Percentiles rank a stretch among this genome's conserved stretches.
Conservation (phyloP, 2,797 vertebrate species). For the Helicolenus hilgendorfi region DNA sequence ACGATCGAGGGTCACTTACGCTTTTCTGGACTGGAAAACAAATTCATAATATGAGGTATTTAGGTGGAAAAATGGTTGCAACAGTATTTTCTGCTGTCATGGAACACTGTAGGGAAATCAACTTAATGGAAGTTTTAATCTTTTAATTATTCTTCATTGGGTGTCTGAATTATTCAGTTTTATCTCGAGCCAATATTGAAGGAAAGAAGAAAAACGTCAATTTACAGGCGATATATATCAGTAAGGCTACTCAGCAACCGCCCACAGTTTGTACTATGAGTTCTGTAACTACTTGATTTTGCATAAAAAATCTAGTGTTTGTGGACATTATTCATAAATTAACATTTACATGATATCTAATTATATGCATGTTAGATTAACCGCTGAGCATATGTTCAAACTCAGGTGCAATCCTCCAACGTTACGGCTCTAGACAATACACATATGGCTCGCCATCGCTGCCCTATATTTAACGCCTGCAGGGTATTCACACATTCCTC, state of each 20-base stretch:
- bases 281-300: not conserved
- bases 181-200: not conserved
- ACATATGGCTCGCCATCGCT: constrained; percentile 35
- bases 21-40: not conserved
- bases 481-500: constrained; percentile 56
- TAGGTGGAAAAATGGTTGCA: not conserved
- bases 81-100: no score
- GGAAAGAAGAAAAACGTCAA: not conserved
- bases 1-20: not conserved
- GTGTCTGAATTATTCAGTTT: not conserved
- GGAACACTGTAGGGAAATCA: not conserved
- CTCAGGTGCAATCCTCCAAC: constrained; percentile 29
- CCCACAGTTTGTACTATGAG: not conserved
- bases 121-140: not conserved
- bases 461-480: constrained; percentile 66
- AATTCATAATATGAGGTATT: not conserved
- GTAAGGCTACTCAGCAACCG: not conserved
- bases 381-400: constrained; percentile 47
- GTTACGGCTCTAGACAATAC: constrained; percentile 40
- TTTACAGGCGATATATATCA: not conserved
- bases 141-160: not conserved
- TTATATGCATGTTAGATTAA: constrained; percentile 29
- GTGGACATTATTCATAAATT: not conserved
- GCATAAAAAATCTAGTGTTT: not conserved
- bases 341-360: constrained; percentile 37